Conservation (phyloP, 2,797 vertebrate genomes). For the Picus viridis region DNA sequence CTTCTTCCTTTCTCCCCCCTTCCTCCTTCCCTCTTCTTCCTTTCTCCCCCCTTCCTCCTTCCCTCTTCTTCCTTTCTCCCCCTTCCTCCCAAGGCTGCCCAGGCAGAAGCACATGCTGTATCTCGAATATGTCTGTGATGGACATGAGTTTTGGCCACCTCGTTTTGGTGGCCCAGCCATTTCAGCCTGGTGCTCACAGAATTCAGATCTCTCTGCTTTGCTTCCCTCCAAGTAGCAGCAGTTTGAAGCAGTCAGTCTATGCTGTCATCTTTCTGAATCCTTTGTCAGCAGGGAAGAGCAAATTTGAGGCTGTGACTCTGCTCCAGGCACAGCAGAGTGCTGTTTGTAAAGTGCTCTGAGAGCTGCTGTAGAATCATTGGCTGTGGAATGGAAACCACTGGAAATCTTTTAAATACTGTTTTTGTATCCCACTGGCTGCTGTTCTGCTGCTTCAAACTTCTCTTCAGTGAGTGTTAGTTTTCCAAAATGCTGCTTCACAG, state of each 20-base stretch:
- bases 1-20: too few relatives aligned
- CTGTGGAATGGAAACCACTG: conserved; percentile 12
- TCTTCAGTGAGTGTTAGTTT: not conserved
- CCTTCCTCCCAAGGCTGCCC: not conserved
- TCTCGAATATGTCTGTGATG: not conserved
- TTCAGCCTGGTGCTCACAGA: not conserved
- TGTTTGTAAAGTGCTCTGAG: conserved; percentile 25
- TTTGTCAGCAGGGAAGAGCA: not conserved
- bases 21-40: too few relatives aligned
- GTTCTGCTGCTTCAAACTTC: not conserved
- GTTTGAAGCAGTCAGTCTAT: conserved; percentile 7
- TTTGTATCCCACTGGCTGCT: not conserved
- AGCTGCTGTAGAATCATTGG: conserved; percentile 14
- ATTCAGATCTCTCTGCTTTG: not conserved
- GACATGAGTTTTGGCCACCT: not conserved
- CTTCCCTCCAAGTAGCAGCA: not conserved
- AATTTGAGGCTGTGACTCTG: not conserved
- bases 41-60: too few relatives aligned
- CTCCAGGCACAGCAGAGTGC: not conserved
- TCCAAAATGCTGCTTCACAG: not conserved
- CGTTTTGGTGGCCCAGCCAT: not conserved
- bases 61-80: too few relatives aligned
- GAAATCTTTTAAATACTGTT: conserved; percentile 19
- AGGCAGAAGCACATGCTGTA: not conserved
- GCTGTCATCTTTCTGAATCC: not conserved